Evolutionary conservation across 2,797 vertebrate genomes (phyloP), one percentile per base, ranked within the genome.

Genomic region (Takifugu rubripes): DNA sequence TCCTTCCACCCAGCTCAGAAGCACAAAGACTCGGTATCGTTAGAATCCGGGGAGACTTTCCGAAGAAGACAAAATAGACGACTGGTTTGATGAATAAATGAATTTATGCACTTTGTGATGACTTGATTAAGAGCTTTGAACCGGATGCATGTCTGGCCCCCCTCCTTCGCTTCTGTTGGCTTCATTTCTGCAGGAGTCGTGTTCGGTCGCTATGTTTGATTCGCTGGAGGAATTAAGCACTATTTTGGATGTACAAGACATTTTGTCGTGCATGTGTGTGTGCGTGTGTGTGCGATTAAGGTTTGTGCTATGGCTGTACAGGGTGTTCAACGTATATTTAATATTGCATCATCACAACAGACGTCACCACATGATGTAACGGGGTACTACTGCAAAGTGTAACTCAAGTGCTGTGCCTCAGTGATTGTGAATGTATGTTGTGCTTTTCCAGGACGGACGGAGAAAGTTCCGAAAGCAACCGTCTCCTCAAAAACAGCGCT

Each of bases 381-480:
- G 81, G 81, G 83, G 77, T 85, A 81, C 79, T 70, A 72, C 78
- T 83, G 80, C 74, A 81, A 72, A 76, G 74, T 79, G 76, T 86
- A 84, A 81, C 84, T 79, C 69, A 77, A 84, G 85, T 88, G 85
- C 81, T 84, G 87, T 88, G 84, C 87, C 86, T 89, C 87, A 81
- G 87, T 89, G 83, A 83, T 86, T 85, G 86, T 89, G 87, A 89
- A 87, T 88, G 84, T 86, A 88, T 75, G 82, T 74, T 74, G 76
- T 86, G 84, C 76, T 74, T 85, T 84, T 83, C 59, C 64, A 74
- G 62, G 61, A 72, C 24, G 60, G 60, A 66, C 3, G 40, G 65
- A 52, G 67, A 61, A 61, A 53, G 61, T 68, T 54, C n/a, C 42
- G 77, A 65, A 52, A 69, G 68, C 66, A 71, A 67, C 70, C 55